These are phyloP conservation scores for Rhynchopsitta pachyrhyncha DNA, from an alignment of 2,113 vertebrate genomes.

Conservation along the genomic window DNA sequence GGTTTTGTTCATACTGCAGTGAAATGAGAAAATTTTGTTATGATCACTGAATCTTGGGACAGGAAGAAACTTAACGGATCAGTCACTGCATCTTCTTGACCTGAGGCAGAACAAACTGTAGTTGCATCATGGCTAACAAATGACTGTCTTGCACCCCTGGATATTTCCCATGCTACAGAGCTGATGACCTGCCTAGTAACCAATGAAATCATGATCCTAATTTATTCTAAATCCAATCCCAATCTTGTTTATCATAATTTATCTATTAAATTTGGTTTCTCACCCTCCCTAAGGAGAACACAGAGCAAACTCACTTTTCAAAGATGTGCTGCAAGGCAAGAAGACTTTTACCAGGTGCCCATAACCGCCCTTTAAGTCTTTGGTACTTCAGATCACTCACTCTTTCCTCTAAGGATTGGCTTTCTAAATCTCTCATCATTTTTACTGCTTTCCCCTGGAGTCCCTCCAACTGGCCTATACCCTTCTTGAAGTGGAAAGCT, in stretches of 20 bases:
- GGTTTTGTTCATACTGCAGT: constrained; percentile 13
- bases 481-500: constrained; percentile 10
- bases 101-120: not conserved
- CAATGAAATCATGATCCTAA: not conserved
- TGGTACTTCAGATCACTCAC: not conserved
- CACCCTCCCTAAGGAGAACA: not conserved
- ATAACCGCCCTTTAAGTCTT: not conserved
- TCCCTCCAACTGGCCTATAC: not conserved
- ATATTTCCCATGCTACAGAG: not conserved
- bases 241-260: not conserved
- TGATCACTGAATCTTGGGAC: not conserved
- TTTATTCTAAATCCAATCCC: not conserved
- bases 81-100: not conserved
- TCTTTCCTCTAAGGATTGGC: not conserved
- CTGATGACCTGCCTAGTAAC: not conserved
- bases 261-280: not conserved
- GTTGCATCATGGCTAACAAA: not conserved
- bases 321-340: not conserved
- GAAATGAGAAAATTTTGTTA: not conserved
- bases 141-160: not conserved
- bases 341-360: not conserved
- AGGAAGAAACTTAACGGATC: not conserved
- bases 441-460: not conserved
- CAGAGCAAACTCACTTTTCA: not conserved
- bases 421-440: constrained; percentile 25